Conservation (phyloP, 2,888 invertebrate genomes). For the Sarcophaga carnaria region DNA sequence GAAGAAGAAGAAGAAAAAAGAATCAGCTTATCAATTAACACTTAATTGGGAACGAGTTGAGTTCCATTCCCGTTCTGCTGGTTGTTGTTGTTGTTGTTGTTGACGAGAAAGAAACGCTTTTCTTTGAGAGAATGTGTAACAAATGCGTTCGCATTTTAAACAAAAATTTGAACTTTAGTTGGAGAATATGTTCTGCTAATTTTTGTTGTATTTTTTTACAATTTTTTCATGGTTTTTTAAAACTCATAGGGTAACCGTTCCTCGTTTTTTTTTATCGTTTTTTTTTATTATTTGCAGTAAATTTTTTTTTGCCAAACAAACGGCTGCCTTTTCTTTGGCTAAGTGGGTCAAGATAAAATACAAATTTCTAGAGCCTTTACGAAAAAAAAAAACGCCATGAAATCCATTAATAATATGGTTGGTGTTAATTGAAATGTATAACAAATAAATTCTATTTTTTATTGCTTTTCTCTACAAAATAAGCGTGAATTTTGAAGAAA, state of each 20-base stretch:
- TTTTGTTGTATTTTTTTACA: no score
- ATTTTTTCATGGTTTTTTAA: no score
- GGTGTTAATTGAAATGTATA: constrained; percentile 25
- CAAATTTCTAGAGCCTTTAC: constrained; percentile 1
- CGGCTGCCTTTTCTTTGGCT: background rate
- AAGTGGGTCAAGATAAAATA: constrained; percentile 1
- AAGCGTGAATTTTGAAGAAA: no score
- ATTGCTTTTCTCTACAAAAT: no score
- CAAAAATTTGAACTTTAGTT: background rate
- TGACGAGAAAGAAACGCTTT: background rate
- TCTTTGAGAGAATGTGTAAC: constrained; percentile 1
- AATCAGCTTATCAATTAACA: constrained; percentile 37
- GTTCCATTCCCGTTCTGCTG: background rate
- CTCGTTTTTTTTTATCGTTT: background rate
- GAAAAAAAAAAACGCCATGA: background rate
- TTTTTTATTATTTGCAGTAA: background rate
- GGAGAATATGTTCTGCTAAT: no score
- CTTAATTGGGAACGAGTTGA: constrained; percentile 27
- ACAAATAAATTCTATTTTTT: background rate
- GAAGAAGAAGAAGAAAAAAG: background rate
- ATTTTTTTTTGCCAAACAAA: background rate
- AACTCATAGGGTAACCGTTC: no score
- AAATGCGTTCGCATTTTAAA: background rate
- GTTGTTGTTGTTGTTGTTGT: background rate
- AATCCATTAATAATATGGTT: constrained; percentile 12